Conservation (phyloP, 1,140 invertebrate species). For the Myzus persicae region DNA sequence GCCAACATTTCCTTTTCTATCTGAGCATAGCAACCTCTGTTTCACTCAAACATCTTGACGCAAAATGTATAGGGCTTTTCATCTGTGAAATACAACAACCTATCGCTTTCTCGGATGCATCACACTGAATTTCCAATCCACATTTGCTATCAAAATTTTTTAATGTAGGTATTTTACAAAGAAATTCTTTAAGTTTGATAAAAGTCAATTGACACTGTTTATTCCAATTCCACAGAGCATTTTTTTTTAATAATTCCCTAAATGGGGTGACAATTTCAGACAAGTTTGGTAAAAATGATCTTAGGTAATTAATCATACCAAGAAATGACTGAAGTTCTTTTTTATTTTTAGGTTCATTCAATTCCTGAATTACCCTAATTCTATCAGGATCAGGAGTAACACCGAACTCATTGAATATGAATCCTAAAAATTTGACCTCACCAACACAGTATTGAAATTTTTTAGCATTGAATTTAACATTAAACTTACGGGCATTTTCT, state of each 20-base stretch:
- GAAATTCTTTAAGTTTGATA: too few relatives aligned
- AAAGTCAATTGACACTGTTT: too few relatives aligned
- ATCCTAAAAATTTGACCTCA: not conserved
- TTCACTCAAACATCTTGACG: not conserved
- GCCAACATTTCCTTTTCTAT: constrained; percentile 19
- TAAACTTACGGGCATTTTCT: not conserved
- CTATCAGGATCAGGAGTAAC: not conserved
- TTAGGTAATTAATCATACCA: not conserved
- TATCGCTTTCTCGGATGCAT: not conserved
- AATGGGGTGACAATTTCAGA: not conserved
- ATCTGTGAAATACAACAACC: not conserved
- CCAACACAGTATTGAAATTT: not conserved
- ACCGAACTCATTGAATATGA: not conserved
- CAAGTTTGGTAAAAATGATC: not conserved
- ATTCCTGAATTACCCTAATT: not conserved
- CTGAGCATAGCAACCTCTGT: not conserved
- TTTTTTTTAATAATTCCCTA: too few relatives aligned
- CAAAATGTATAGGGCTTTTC: not conserved
- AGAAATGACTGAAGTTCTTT: not conserved
- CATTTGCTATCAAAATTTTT: too few relatives aligned
- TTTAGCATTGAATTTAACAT: not conserved
- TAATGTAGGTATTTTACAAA: too few relatives aligned
- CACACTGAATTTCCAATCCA: too few relatives aligned
- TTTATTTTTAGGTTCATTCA: not conserved
- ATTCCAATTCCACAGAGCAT: too few relatives aligned